Conservation (phyloP, 2,888 invertebrate genomes). For the Rotaria magnacalcarata region DNA sequence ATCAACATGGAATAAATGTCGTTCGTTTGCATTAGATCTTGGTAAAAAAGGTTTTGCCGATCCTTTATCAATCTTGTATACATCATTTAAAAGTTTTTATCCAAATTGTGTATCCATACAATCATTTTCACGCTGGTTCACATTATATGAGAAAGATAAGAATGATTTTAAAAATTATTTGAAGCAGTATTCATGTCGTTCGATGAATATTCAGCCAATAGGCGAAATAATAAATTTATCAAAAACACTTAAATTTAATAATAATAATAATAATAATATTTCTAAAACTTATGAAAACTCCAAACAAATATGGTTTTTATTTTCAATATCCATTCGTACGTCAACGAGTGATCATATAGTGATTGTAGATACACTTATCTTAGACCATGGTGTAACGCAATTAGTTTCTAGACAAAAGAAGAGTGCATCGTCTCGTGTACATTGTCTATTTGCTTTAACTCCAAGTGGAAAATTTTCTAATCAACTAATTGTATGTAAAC, state of each 20-base stretch:
- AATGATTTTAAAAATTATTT: slow-evolving; percentile 11
- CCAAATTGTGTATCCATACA: not conserved
- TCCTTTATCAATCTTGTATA: slow-evolving; percentile 5
- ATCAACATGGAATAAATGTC: not conserved
- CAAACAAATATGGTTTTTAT: not conserved
- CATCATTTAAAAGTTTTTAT: not conserved
- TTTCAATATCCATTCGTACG: not conserved
- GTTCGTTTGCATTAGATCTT: not conserved
- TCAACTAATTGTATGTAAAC: slow-evolving; percentile 2
- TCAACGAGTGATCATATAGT: not conserved
- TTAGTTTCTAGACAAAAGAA: not conserved
- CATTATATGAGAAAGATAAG: not conserved
- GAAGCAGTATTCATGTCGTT: not conserved
- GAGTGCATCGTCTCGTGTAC: not conserved
- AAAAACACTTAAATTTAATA: not conserved
- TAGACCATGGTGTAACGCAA: not conserved
- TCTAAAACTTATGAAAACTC: not conserved
- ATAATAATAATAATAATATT: not conserved
- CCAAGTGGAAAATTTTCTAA: slow-evolving; percentile 34
- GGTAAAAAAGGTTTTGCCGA: not conserved
- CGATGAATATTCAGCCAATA: not conserved
- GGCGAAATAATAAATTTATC: not conserved
- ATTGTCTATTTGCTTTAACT: slow-evolving; percentile 7
- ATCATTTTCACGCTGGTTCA: slow-evolving; percentile 30
- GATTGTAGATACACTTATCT: not conserved